Base-by-base conservation (phyloP, 2,888 invertebrate species). In the Lasioglossum villosulum region DNA sequence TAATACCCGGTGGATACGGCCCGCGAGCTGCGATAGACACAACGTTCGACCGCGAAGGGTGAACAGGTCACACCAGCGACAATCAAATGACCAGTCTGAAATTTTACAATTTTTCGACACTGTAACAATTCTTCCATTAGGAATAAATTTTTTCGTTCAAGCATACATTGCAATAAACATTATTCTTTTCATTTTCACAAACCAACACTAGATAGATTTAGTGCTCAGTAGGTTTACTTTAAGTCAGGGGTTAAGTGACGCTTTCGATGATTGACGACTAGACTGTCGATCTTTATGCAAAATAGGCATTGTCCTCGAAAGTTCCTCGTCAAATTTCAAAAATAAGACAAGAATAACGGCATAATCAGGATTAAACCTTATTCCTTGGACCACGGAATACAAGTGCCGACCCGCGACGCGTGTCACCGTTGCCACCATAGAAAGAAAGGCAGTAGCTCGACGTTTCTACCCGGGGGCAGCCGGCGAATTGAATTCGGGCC, bases 401-500 rank as follows among this genome's bases (percentile, higher is more conserved):
- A 34, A 30, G 68, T 34, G 8, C 6, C 16, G 70, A 12, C 23
- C n/a, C 12, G 70, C 70, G 70, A 39, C 75, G 10, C 34, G 30
- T 30, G 42, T 19, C n/a, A 23, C n/a, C 34, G 71, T 63, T 52
- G 52, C 79, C 56, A 56, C 66, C 30, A 63, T 30, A 83, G 80
- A 77, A 79, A 85, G 75, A 19, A 77, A 79, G 45, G 56, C 30
- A 74, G 48, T 37, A 10, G 39, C 76, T 52, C 42, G 83, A 75
- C 73, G 68, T 82, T 88, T 82, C 88, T 75, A 45, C 71, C 71
- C 80, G 81, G 79, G n/a, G 83, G 79, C 71, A 86, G 78, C 81
- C 83, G 77, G 79, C 73, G 93, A 94, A 94, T 94, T 94, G 91
- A 94, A 95, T 95, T 93, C 92, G 90, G 90, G 86, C 91, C 90